Percentiles rank a stretch among this genome's conserved stretches.
These are phyloP conservation scores for Schizotus pectinicornis DNA, from an alignment of 2,888 invertebrate genomes.

Conservation along the genomic window DNA sequence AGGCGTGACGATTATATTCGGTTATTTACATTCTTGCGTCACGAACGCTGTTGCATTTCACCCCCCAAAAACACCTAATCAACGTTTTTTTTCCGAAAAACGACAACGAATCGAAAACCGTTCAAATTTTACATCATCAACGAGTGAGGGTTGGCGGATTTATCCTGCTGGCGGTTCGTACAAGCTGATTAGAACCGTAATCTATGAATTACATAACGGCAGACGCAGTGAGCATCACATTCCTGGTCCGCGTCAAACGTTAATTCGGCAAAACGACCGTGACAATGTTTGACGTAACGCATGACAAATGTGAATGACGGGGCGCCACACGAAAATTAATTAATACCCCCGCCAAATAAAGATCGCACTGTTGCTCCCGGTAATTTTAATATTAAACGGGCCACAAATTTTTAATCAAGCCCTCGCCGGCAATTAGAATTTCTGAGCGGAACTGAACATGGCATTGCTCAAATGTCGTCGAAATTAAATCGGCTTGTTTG, in stretches of 20 bases:
- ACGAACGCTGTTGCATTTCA: conserved; percentile 32
- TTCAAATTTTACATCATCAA: neutral
- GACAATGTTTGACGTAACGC: conserved; percentile 53
- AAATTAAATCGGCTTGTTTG: conserved; percentile 32
- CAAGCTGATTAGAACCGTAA: conserved; percentile 19
- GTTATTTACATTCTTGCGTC: conserved; percentile 46
- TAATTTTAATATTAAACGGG: conserved; percentile 54
- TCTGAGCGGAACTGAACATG: conserved; percentile 45
- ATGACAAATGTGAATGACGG: conserved; percentile 50
- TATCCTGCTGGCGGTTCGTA: neutral
- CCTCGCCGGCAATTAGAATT: conserved; percentile 43
- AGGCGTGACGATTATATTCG: conserved; percentile 49
- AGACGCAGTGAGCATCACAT: conserved; percentile 27
- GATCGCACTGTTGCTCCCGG: conserved; percentile 46
- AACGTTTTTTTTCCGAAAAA: neutral
- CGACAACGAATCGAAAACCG: neutral
- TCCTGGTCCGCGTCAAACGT: conserved; percentile 40
- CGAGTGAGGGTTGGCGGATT: too few species aligned
- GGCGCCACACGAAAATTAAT: conserved; percentile 48
- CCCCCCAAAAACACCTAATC: conserved; percentile 4
- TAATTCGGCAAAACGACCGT: conserved; percentile 47
- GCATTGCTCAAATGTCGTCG: conserved; percentile 48
- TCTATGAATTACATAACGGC: conserved; percentile 27
- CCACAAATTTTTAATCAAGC: conserved; percentile 54
- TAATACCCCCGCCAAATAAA: conserved; percentile 44